phyloP scores from a whole-genome alignment of 2,888 invertebrate genomes.

The Apamea epomidion region DNA sequence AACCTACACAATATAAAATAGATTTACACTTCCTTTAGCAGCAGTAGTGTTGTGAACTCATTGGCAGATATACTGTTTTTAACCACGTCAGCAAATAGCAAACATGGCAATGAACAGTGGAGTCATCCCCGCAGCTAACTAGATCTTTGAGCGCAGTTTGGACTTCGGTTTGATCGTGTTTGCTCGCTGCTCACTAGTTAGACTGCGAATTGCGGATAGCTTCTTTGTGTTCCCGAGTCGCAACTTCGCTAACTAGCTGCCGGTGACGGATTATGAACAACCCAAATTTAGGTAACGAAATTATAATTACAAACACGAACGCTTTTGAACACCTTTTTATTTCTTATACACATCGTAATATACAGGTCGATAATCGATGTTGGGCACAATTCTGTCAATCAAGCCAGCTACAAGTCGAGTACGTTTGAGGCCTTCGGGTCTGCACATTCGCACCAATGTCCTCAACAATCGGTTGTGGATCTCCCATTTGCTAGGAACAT shows the following conservation, averaged over 20 bases:
- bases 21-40: slow-evolving; percentile 69
- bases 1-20: slow-evolving; percentile 61
- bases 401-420: slow-evolving; percentile 31
- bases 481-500: slow-evolving; percentile 39
- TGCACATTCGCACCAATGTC: slow-evolving; percentile 29
- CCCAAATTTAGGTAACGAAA: slow-evolving; percentile 61
- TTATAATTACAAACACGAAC: slow-evolving; percentile 51
- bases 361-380: slow-evolving; percentile 37
- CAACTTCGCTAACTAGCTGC: slow-evolving; percentile 88
- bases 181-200: slow-evolving; percentile 85
- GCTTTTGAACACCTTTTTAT: slow-evolving; percentile 33
- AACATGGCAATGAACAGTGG: slow-evolving; percentile 80
- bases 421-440: slow-evolving; percentile 36
- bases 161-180: slow-evolving; percentile 87
- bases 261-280: slow-evolving; percentile 76
- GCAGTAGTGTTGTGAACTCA: slow-evolving; percentile 65
- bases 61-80: slow-evolving; percentile 69
- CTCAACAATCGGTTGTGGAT: slow-evolving; percentile 38
- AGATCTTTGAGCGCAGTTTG: slow-evolving; percentile 88
- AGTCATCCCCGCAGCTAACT: slow-evolving; percentile 85
- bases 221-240: slow-evolving; percentile 87
- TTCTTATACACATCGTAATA: slow-evolving; percentile 58
- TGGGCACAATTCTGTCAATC: slow-evolving; percentile 48
- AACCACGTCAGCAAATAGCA: slow-evolving; percentile 73
- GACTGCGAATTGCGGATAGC: slow-evolving; percentile 83